These are phyloP conservation scores for Tiaroga cobitis DNA, from an alignment of 2,797 vertebrate species.

Conservation along the genomic window DNA sequence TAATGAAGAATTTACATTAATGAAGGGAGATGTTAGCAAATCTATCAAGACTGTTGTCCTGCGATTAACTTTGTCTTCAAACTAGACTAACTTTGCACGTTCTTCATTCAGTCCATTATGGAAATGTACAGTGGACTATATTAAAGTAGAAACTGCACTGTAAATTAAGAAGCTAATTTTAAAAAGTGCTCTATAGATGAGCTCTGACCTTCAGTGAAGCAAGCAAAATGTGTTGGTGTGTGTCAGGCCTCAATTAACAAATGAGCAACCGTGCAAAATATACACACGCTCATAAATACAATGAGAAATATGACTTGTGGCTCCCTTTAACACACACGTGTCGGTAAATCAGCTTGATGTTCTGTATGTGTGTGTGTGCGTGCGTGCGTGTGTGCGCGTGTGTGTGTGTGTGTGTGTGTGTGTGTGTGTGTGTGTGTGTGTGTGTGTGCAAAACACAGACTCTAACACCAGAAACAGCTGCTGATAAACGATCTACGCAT, in stretches of 20 bases:
- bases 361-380: not conserved
- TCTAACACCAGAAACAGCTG: no score
- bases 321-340: constrained; percentile 29
- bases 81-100: not conserved
- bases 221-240: constrained; percentile 52
- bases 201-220: constrained; percentile 42
- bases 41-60: not conserved
- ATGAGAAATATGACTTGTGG: constrained; percentile 59
- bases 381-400: no score
- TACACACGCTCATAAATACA: constrained; percentile 56
- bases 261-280: constrained; percentile 55
- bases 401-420: no score
- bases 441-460: no score
- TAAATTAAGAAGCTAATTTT: constrained; percentile 56
- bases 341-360: constrained; percentile 63
- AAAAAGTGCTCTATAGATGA: constrained; percentile 52
- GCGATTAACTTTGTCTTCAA: not conserved
- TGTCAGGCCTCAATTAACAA: constrained; percentile 63
- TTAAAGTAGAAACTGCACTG: constrained; percentile 9
- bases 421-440: no score
- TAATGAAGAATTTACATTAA: not conserved
- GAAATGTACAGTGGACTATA: constrained; percentile 14
- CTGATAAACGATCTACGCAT: no score
- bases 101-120: not conserved
- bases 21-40: constrained; percentile 6